Conservation (phyloP, 2,113 vertebrate species). For the Odontesthes bonariensis region DNA sequence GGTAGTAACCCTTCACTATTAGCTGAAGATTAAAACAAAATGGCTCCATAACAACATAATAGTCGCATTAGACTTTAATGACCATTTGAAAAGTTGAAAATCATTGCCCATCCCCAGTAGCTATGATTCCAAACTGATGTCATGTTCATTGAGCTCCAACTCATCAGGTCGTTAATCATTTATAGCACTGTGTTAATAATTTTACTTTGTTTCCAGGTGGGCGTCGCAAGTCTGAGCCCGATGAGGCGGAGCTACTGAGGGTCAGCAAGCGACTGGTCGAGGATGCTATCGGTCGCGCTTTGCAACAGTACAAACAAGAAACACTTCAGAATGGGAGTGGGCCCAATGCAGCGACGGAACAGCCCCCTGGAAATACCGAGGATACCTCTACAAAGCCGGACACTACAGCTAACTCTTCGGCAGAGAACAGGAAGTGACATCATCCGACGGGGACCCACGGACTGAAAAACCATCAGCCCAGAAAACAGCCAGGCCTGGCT, state of each 20-base stretch:
- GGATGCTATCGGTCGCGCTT: slow-evolving; percentile 74
- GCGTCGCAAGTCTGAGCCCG: slow-evolving; percentile 63
- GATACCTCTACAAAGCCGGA: slow-evolving; percentile 54
- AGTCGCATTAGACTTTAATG: too few relatives aligned
- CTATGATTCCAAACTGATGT: too few relatives aligned
- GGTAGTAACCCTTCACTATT: too few relatives aligned
- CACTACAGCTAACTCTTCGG: slow-evolving; percentile 60
- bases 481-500: slow-evolving; percentile 39
- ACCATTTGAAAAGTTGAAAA: too few relatives aligned
- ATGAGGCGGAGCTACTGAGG: slow-evolving; percentile 74
- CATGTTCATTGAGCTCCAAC: too few relatives aligned
- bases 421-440: slow-evolving; percentile 71
- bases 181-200: background rate
- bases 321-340: slow-evolving; percentile 76
- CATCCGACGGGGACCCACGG: slow-evolving; percentile 16
- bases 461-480: slow-evolving; percentile 44
- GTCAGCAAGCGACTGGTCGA: slow-evolving; percentile 76
- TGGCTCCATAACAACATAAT: too few relatives aligned
- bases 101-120: too few relatives aligned
- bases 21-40: too few relatives aligned
- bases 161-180: too few relatives aligned
- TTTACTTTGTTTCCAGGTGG: slow-evolving; percentile 58
- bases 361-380: slow-evolving; percentile 48
- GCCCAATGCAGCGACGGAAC: slow-evolving; percentile 49
- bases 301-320: slow-evolving; percentile 79